Conservation (phyloP, 2,888 invertebrate species). For the Drosophila sordidula region DNA sequence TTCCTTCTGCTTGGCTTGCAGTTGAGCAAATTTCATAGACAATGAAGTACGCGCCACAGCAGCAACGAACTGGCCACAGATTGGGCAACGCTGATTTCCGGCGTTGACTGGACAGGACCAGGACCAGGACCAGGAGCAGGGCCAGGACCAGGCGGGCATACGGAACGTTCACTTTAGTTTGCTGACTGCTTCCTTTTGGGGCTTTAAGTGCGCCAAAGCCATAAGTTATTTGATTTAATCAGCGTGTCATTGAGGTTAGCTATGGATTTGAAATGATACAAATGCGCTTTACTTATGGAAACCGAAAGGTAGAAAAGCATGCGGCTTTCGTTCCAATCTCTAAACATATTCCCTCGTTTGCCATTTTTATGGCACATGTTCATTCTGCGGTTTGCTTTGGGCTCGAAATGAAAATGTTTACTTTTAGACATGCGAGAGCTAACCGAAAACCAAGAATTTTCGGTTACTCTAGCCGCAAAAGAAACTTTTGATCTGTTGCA, state of each 20-base stretch:
- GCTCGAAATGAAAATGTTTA: conserved; percentile 13
- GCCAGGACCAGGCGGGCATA: conserved; percentile 10
- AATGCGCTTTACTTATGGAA: conserved; percentile 22
- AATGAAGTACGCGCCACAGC: conserved; percentile 70
- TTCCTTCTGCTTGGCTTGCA: conserved; percentile 81
- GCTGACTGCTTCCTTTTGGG: conserved; percentile 38
- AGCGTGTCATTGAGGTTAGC: conserved; percentile 68
- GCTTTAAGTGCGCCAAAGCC: conserved; percentile 53
- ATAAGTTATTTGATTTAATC: conserved; percentile 81
- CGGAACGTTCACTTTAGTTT: conserved; percentile 28
- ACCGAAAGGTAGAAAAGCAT: conserved; percentile 3
- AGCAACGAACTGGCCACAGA: conserved; percentile 61
- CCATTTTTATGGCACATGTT: conserved; percentile 12
- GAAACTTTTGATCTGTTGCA: conserved; percentile 3
- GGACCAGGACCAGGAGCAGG: conserved; percentile 6
- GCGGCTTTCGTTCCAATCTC: background rate
- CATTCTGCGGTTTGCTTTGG: conserved; percentile 6
- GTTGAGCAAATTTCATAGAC: conserved; percentile 78
- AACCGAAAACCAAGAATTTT: conserved; percentile 7
- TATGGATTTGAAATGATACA: conserved; percentile 60
- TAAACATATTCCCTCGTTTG: conserved; percentile 1
- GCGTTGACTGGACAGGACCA: conserved; percentile 48
- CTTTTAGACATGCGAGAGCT: conserved; percentile 1
- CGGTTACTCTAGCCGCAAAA: background rate
- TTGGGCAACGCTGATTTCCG: conserved; percentile 76